phyloP scores from a whole-genome alignment of 2,888 invertebrate genomes.

The Melinaea menophilus region DNA sequence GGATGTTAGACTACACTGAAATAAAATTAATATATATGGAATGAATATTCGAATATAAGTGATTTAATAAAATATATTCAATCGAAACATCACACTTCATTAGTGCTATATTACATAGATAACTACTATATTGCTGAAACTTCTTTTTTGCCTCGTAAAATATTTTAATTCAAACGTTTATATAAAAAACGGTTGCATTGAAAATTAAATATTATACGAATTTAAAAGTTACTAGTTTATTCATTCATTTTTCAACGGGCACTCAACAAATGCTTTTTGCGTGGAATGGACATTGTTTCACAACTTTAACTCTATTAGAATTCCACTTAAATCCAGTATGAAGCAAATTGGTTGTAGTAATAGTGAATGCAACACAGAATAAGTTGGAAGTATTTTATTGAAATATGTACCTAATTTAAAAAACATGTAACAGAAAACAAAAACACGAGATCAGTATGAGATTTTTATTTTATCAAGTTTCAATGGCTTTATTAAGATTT shows the following conservation, averaged over 20 bases:
- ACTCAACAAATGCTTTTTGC: neutral
- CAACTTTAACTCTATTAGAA: neutral
- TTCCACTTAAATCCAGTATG: neutral
- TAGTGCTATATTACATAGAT: too few relatives aligned
- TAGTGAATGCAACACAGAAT: neutral
- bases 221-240: neutral
- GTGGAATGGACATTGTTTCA: slow-evolving; percentile 1
- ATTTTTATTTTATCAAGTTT: too few relatives aligned
- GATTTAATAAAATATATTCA: neutral
- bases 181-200: neutral
- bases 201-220: neutral
- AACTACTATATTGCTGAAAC: too few relatives aligned
- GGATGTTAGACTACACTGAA: slow-evolving; percentile 33
- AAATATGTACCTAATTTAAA: too few relatives aligned
- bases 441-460: too few relatives aligned
- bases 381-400: neutral
- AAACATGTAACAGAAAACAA: too few relatives aligned
- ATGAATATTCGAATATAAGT: neutral
- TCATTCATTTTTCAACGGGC: neutral
- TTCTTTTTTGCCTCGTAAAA: too few relatives aligned
- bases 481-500: too few relatives aligned
- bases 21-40: slow-evolving; percentile 10
- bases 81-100: neutral
- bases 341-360: neutral
- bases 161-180: too few relatives aligned